Base-by-base conservation (phyloP, 2,888 invertebrate genomes). In the Ectemnius continuus region DNA sequence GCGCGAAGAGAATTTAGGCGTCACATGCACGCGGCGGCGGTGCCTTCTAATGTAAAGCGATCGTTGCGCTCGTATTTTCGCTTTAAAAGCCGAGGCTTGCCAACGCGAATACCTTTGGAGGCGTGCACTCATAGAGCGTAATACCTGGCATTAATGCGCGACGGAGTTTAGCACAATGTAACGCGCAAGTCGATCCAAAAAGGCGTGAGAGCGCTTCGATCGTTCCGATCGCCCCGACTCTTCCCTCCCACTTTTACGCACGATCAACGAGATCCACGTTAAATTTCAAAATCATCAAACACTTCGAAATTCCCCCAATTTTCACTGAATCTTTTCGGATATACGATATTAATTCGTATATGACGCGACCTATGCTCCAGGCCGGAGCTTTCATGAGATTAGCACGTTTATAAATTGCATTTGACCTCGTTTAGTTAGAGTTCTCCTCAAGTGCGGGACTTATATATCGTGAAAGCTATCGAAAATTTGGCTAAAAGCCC, bases 21-120 rank as follows among this genome's bases (percentile, higher is more conserved):
- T 59, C 73, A 58, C 69, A 70, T 52, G 59, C 52, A 67, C 52
- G 18, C 65, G 52, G n/a, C 65, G 52, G n/a, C 57, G 59, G 28
- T 52, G 45, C 52, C 28, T 65, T 71, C 63, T 79, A 80, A 80
- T 79, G 79, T 73, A 79, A 79, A 79, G 57, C 76, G 79, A 80
- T 80, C 82, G 71, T 67, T 61, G 72, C 61, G 36, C 36, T 46
- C 72, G 66, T 80, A 81, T 78, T 78, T 80, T 80, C 79, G 45
- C 71, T 66, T 68, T 75, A 73, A 80, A 78, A 78, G 74, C 69
- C 66, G 74, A 23, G 58, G 47, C 73, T 58, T 18, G 14, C 62
- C 48, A 47, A 47, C 56, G 62, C 18, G 72, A 65, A 65, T 48
- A 48, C 64, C 62, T 61, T 61, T 66, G 65, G 65, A 66, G 60